phyloP scores from a whole-genome alignment of 1,140 invertebrate species.

The Coelopa frigida region DNA sequence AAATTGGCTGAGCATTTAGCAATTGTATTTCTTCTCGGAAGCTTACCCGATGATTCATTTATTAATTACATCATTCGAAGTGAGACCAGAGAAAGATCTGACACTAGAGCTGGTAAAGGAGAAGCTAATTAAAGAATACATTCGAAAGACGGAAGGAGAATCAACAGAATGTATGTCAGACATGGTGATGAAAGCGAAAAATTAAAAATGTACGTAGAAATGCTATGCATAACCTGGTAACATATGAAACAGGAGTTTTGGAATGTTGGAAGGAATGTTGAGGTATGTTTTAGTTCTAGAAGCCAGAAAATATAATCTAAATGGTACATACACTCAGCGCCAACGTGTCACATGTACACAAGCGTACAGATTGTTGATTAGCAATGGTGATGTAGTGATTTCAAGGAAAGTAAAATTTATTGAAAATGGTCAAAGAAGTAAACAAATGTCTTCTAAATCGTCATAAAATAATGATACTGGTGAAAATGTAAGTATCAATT shows the following conservation, averaged over 20 bases:
- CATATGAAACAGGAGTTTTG: neutral
- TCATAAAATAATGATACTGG: too few relatives aligned
- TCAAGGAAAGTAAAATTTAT: slow-evolving; percentile 5
- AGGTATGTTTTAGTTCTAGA: slow-evolving; percentile 1
- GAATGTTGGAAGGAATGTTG: neutral
- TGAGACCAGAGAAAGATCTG: slow-evolving; percentile 21
- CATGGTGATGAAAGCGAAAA: neutral
- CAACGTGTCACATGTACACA: slow-evolving; percentile 8
- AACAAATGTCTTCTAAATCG: too few relatives aligned
- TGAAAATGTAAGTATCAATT: too few relatives aligned
- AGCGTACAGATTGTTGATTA: slow-evolving; percentile 6
- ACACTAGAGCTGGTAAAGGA: slow-evolving; percentile 16
- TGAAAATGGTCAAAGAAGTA: too few relatives aligned
- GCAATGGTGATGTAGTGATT: too few relatives aligned
- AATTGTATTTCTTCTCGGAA: slow-evolving; percentile 20
- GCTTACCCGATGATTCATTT: slow-evolving; percentile 18
- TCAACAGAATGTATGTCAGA: too few relatives aligned
- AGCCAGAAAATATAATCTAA: neutral
- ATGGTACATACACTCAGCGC: slow-evolving; percentile 4
- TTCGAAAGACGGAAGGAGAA: neutral
- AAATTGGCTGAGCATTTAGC: slow-evolving; percentile 21
- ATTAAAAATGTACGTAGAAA: neutral
- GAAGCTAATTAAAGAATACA: slow-evolving; percentile 4
- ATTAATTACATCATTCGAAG: slow-evolving; percentile 21
- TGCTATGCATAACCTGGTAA: neutral